Evolutionary conservation across 2,113 vertebrate species (phyloP).

Genomic region (Columbina picui): DNA sequence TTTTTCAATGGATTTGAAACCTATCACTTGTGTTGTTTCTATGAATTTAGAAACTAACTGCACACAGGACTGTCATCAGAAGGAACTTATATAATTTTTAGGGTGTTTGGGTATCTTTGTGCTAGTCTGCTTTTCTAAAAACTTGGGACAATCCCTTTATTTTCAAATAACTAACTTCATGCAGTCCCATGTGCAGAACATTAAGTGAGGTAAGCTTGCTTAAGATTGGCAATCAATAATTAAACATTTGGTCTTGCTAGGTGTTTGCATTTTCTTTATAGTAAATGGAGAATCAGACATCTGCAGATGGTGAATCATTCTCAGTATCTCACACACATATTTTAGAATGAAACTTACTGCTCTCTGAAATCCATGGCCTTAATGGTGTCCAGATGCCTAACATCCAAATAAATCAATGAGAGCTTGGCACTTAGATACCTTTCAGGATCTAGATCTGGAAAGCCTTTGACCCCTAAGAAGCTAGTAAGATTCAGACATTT

Average conservation of each 20-base stretch:
- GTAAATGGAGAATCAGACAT: not conserved
- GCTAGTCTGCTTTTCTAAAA: not conserved
- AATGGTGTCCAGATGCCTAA: not conserved
- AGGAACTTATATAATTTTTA: not conserved
- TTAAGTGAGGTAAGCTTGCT: not conserved
- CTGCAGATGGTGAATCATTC: not conserved
- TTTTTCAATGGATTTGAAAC: not conserved
- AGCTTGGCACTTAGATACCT: not conserved
- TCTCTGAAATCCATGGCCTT: not conserved
- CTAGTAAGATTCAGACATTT: not conserved
- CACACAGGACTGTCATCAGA: not conserved
- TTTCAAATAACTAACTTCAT: not conserved
- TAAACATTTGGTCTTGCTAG: not conserved
- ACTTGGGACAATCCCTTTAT: not conserved
- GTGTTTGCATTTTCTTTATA: not conserved
- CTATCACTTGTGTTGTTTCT: not conserved
- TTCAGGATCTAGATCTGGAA: not conserved
- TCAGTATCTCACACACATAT: not conserved
- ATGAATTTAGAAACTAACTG: not conserved
- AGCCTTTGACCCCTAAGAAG: not conserved
- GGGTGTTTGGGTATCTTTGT: fast-evolving
- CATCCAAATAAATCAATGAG: not conserved
- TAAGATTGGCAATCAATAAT: not conserved
- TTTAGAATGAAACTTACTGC: not conserved
- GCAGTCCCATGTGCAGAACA: not conserved